A percentile compares a stretch with the other conserved stretches of the same genome.
These are phyloP conservation scores for Drosophila eohydei DNA, from an alignment of 2,888 invertebrate genomes.

Conservation along the genomic window DNA sequence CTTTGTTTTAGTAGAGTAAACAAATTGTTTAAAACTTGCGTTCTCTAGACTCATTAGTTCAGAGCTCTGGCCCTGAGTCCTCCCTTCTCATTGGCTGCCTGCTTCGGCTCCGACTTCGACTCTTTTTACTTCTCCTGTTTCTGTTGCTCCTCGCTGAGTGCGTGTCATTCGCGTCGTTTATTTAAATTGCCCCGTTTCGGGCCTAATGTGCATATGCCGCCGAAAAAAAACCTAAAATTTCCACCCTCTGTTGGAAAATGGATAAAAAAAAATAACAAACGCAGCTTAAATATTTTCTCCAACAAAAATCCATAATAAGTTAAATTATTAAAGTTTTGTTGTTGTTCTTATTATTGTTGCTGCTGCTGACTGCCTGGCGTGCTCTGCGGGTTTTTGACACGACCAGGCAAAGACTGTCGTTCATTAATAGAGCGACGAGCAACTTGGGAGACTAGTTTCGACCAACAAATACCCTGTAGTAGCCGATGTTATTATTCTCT, in stretches of 20 bases:
- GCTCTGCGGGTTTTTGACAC: slow-evolving; percentile 53
- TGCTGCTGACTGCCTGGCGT: slow-evolving; percentile 37
- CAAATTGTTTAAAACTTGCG: slow-evolving; percentile 44
- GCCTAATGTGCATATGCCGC: slow-evolving; percentile 73
- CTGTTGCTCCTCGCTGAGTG: slow-evolving; percentile 44
- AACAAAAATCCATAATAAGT: slow-evolving; percentile 78
- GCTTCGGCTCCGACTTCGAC: not conserved
- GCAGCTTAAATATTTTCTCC: slow-evolving; percentile 45
- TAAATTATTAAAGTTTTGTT: slow-evolving; percentile 77
- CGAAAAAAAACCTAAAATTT: slow-evolving; percentile 46
- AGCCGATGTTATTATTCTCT: no score
- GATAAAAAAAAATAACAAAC: slow-evolving; percentile 13
- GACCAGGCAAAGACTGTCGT: slow-evolving; percentile 51
- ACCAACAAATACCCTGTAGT: slow-evolving; percentile 17
- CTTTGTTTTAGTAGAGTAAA: slow-evolving; percentile 24
- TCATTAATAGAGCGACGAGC: slow-evolving; percentile 13
- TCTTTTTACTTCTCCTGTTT: slow-evolving; percentile 1
- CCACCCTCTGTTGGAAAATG: slow-evolving; percentile 59
- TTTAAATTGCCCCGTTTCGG: slow-evolving; percentile 79
- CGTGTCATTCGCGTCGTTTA: slow-evolving; percentile 77
- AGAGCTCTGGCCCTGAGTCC: not conserved
- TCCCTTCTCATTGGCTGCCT: not conserved
- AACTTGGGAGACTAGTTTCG: not conserved
- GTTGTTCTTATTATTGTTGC: slow-evolving; percentile 29
- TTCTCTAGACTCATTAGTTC: slow-evolving; percentile 71